phyloP scores from a whole-genome alignment of 1,140 invertebrate genomes.

The Drosophila truncata region DNA sequence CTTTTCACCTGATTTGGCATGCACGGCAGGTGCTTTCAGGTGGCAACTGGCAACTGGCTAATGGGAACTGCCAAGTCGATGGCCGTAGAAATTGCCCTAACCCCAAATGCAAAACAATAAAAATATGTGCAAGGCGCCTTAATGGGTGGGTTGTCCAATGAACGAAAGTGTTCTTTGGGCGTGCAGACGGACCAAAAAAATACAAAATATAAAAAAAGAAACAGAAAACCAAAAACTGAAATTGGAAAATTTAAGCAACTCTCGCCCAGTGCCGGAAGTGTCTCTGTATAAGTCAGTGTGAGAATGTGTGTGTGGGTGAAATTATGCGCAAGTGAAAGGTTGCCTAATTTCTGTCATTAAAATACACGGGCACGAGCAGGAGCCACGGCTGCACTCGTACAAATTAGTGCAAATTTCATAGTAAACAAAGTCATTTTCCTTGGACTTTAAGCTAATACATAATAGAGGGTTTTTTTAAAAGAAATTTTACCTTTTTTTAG shows the following conservation, averaged over 20 bases:
- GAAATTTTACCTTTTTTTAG: too few species aligned
- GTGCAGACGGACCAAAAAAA: slow-evolving; percentile 30
- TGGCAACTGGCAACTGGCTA: slow-evolving; percentile 24
- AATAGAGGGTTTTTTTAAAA: background rate
- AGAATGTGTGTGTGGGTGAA: slow-evolving; percentile 53
- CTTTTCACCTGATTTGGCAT: slow-evolving; percentile 75
- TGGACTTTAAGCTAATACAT: background rate
- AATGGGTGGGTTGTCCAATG: slow-evolving; percentile 17
- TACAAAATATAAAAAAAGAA: background rate
- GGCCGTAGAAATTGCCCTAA: slow-evolving; percentile 72
- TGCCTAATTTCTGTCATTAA: slow-evolving; percentile 62
- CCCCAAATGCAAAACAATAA: slow-evolving; percentile 65
- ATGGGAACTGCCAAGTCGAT: slow-evolving; percentile 34
- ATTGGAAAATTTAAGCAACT: slow-evolving; percentile 35
- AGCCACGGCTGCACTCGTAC: slow-evolving; percentile 10
- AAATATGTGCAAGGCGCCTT: slow-evolving; percentile 35
- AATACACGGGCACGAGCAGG: slow-evolving; percentile 22
- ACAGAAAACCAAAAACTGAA: slow-evolving; percentile 13
- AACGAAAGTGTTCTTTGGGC: slow-evolving; percentile 75
- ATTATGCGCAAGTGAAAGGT: slow-evolving; percentile 69
- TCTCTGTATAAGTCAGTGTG: background rate
- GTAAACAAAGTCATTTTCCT: background rate
- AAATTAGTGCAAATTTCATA: slow-evolving; percentile 5
- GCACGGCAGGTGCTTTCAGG: slow-evolving; percentile 56
- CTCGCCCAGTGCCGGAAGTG: slow-evolving; percentile 50